phyloP scores from a whole-genome alignment of 2,888 invertebrate species.

The Arctia plantaginis region DNA sequence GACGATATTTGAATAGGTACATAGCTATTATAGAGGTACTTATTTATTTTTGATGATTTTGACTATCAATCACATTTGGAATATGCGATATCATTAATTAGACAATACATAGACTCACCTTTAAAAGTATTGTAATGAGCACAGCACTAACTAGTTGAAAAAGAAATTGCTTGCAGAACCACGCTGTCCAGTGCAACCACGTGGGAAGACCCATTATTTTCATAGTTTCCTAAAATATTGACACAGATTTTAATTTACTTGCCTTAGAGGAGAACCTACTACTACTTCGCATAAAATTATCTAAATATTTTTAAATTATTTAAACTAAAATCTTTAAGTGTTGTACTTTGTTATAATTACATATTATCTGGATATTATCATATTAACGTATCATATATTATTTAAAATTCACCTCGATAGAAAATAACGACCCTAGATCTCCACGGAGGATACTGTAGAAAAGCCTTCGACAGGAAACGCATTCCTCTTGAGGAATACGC shows the following conservation, averaged over 20 bases:
- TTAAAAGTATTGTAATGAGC: constrained; percentile 86
- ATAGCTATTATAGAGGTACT: neutral
- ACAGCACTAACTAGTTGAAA: constrained; percentile 88
- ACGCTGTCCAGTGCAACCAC: constrained; percentile 95
- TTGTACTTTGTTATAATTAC: neutral
- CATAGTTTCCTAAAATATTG: constrained; percentile 91
- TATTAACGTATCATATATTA: no score
- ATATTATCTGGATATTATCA: neutral
- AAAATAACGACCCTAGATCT: neutral
- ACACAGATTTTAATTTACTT: neutral
- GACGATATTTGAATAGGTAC: neutral
- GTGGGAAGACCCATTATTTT: constrained; percentile 96
- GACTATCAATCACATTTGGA: neutral
- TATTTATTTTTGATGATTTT: neutral
- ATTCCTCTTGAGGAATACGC: no score
- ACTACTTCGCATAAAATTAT: neutral
- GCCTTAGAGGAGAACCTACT: neutral
- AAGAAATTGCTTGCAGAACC: constrained; percentile 92
- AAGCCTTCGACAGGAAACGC: no score
- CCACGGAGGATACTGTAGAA: neutral
- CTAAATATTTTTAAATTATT: neutral
- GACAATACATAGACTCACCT: constrained; percentile 69
- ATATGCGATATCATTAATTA: neutral
- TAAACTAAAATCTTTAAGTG: neutral
- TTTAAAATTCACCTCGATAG: neutral